Evolutionary conservation across 2,113 vertebrate species (phyloP).

Genomic region (Osmerus mordax): DNA sequence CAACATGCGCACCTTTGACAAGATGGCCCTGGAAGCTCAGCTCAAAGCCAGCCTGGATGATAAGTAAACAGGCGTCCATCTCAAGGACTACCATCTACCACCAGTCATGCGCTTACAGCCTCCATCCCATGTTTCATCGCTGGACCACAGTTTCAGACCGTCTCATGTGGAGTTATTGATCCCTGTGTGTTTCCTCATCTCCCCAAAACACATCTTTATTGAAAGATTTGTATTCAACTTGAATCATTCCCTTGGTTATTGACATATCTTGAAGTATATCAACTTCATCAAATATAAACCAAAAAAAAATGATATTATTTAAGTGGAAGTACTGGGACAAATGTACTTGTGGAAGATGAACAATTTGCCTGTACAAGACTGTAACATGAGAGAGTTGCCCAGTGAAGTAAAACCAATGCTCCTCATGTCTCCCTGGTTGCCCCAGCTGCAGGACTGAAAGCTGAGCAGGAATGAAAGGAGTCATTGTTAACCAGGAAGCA

Average conservation of each 20-base stretch:
- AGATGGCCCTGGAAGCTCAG: slow-evolving; percentile 94
- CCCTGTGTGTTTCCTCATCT: slow-evolving; percentile 27
- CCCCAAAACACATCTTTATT: slow-evolving; percentile 20
- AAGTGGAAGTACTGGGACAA: slow-evolving; percentile 27
- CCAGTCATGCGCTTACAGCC: slow-evolving; percentile 43
- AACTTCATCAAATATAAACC: slow-evolving; percentile 15
- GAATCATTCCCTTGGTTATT: not conserved
- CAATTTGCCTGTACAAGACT: slow-evolving; percentile 5
- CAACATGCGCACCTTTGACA: slow-evolving; percentile 92
- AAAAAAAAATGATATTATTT: slow-evolving; percentile 1
- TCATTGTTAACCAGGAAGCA: slow-evolving; percentile 62
- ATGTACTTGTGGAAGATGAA: slow-evolving; percentile 17
- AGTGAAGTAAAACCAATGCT: slow-evolving; percentile 15
- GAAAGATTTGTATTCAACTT: slow-evolving; percentile 26
- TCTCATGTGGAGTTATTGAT: slow-evolving; percentile 20
- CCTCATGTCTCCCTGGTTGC: not conserved
- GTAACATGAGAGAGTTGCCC: slow-evolving; percentile 17
- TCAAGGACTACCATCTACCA: slow-evolving; percentile 18
- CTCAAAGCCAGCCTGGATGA: slow-evolving; percentile 87
- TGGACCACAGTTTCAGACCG: slow-evolving; percentile 44
- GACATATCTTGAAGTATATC: slow-evolving; percentile 1
- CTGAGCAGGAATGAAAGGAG: slow-evolving; percentile 58
- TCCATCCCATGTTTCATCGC: slow-evolving; percentile 39
- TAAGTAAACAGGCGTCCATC: slow-evolving; percentile 69
- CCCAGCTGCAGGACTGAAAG: slow-evolving; percentile 45